These are phyloP conservation scores for Heliangelus exortis DNA, from an alignment of 2,797 vertebrate genomes.

Conservation along the genomic window DNA sequence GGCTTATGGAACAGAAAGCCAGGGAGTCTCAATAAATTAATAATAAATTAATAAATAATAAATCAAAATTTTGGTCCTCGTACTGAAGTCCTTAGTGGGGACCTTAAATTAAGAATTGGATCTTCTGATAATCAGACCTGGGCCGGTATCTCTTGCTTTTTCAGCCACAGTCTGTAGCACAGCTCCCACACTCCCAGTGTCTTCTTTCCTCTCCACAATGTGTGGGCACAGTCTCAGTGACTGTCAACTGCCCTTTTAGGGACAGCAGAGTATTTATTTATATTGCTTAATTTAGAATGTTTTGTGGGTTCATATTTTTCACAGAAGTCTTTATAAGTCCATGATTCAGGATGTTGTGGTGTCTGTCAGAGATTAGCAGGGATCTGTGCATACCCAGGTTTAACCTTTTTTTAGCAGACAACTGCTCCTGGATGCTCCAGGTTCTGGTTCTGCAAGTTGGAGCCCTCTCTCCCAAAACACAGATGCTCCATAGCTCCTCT, in stretches of 20 bases:
- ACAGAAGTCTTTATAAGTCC: neutral
- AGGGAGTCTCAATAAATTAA: neutral
- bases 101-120: neutral
- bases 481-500: neutral
- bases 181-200: too few species aligned
- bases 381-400: neutral
- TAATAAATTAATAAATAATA: neutral
- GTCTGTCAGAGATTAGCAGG: neutral
- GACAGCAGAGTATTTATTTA: neutral
- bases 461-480: neutral
- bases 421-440: neutral
- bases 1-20: neutral
- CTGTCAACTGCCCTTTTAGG: neutral
- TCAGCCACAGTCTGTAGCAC: too few species aligned
- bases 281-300: neutral
- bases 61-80: neutral
- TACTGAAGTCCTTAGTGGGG: neutral
- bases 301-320: neutral
- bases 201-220: fast-evolving
- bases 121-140: neutral
- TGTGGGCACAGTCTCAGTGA: neutral
- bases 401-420: neutral
- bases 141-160: too few species aligned
- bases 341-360: neutral
- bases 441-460: neutral